These are phyloP conservation scores for Bungarus multicinctus DNA, from an alignment of 2,113 vertebrate genomes.

Conservation along the genomic window DNA sequence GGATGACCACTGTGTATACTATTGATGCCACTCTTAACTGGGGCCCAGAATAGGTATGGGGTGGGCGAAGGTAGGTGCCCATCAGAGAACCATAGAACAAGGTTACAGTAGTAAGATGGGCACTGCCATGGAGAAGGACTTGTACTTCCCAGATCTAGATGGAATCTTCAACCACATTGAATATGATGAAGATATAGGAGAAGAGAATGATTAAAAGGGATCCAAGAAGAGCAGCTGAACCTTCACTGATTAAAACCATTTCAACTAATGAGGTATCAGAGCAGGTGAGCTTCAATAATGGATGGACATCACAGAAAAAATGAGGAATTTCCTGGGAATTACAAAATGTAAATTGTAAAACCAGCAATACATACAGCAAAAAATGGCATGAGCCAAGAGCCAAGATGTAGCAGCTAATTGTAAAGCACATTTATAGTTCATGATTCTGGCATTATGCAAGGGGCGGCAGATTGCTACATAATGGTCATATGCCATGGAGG, in stretches of 20 bases:
- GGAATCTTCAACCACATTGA: slow-evolving; percentile 23
- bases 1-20: slow-evolving; percentile 33
- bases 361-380: neutral
- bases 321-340: slow-evolving; percentile 40
- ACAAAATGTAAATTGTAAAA: slow-evolving; percentile 50
- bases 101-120: slow-evolving; percentile 10
- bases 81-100: slow-evolving; percentile 41
- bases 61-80: slow-evolving; percentile 39
- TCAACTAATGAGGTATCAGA: slow-evolving; percentile 1
- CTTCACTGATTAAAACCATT: slow-evolving; percentile 5
- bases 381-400: neutral
- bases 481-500: slow-evolving; percentile 40
- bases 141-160: slow-evolving; percentile 26
- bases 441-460: slow-evolving; percentile 31
- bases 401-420: slow-evolving; percentile 21
- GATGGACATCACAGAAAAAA: slow-evolving; percentile 54
- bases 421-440: slow-evolving; percentile 22
- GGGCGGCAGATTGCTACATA: slow-evolving; percentile 46
- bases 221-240: slow-evolving; percentile 28
- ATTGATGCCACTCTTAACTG: slow-evolving; percentile 25
- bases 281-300: slow-evolving; percentile 51
- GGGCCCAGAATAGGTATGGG: slow-evolving; percentile 31
- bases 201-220: slow-evolving; percentile 44
- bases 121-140: slow-evolving; percentile 49
- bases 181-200: slow-evolving; percentile 41